Evolutionary conservation across 2,113 vertebrate genomes (phyloP).

Genomic region (Spizaetus ornatus): DNA sequence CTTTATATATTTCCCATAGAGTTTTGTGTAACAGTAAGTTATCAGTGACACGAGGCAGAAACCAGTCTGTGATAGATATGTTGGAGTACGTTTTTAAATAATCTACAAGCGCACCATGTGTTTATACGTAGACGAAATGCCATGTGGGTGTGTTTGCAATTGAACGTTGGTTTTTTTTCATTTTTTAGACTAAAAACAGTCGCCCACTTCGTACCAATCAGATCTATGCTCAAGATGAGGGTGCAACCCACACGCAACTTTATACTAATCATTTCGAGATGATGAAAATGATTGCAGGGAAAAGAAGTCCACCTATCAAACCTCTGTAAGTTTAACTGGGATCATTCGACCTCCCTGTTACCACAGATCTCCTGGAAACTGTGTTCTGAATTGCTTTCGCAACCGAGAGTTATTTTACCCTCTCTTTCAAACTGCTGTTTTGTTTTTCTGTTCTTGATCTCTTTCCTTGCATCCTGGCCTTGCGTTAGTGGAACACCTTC

Average conservation of each 20-base stretch:
- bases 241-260: slow-evolving; percentile 87
- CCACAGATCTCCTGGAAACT: not conserved
- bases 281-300: slow-evolving; percentile 91
- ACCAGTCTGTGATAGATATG: slow-evolving; percentile 61
- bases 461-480: not conserved
- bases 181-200: slow-evolving; percentile 87
- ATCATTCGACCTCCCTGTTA: not conserved
- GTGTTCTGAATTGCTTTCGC: not conserved
- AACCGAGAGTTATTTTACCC: not conserved
- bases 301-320: slow-evolving; percentile 89
- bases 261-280: slow-evolving; percentile 90
- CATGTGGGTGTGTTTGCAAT: not conserved
- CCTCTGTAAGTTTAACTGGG: slow-evolving; percentile 78
- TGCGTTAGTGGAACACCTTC: not conserved
- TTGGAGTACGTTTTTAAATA: slow-evolving; percentile 45
- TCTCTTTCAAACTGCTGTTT: not conserved
- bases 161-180: slow-evolving; percentile 23
- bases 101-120: slow-evolving; percentile 23
- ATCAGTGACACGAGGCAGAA: slow-evolving; percentile 49
- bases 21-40: slow-evolving; percentile 63
- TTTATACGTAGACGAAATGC: not conserved
- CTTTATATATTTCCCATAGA: slow-evolving; percentile 51
- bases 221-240: slow-evolving; percentile 92
- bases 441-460: not conserved
- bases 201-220: slow-evolving; percentile 88